A percentile compares a stretch with the other conserved stretches of the same genome.
phyloP scores from a whole-genome alignment of 2,888 invertebrate species.

The Serrognathus titanus region DNA sequence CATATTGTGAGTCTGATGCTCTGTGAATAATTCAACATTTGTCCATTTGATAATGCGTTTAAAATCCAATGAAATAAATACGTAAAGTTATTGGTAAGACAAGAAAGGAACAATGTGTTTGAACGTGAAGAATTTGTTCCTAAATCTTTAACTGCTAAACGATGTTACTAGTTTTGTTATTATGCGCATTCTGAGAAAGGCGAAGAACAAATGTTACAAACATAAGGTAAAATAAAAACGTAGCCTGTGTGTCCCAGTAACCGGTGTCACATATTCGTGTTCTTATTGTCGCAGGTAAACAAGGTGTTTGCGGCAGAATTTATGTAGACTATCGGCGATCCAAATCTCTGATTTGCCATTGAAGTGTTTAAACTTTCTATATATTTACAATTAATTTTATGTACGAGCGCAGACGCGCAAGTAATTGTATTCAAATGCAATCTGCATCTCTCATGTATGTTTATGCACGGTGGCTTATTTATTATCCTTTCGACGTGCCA shows the following conservation, averaged over 20 bases:
- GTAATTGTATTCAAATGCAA: constrained; percentile 50
- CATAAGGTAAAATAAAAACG: constrained; percentile 22
- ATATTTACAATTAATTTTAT: constrained; percentile 50
- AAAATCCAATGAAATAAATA: too few relatives aligned
- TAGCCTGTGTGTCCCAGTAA: constrained; percentile 31
- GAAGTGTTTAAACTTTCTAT: constrained; percentile 50
- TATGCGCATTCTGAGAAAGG: not conserved
- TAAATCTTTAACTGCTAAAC: too few relatives aligned
- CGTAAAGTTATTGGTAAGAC: too few relatives aligned
- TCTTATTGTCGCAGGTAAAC: constrained; percentile 42
- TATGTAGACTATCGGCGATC: constrained; percentile 48
- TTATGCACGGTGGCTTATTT: constrained; percentile 12
- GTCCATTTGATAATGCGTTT: too few relatives aligned
- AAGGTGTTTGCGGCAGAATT: constrained; percentile 47
- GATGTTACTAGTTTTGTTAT: too few relatives aligned
- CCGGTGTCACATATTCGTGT: constrained; percentile 37
- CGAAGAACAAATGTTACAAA: constrained; percentile 5
- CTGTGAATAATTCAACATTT: too few relatives aligned
- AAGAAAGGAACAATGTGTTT: too few relatives aligned
- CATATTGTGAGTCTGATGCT: too few relatives aligned
- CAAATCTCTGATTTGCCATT: constrained; percentile 49
- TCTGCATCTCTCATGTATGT: constrained; percentile 16
- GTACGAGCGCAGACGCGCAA: constrained; percentile 42
- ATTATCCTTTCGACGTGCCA: constrained; percentile 3
- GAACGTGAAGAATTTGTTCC: too few relatives aligned